Conservation (phyloP, 1,140 invertebrate species). For the Calephelis virginiensis region DNA sequence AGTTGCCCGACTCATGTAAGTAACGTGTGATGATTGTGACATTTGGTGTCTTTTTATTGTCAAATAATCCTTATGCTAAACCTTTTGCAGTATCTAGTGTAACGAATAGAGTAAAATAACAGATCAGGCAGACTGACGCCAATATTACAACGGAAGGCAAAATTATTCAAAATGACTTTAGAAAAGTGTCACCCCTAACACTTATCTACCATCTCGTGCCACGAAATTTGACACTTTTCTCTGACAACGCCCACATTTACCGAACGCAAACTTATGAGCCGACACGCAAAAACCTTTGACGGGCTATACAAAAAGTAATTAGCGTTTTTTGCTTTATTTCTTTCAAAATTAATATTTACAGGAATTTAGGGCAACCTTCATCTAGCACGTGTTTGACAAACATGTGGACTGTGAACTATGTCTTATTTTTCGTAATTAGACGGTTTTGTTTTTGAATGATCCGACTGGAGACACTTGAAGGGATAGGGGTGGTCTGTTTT, state of each 20-base stretch:
- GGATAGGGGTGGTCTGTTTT: constrained; percentile 21
- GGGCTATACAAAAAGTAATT: constrained; percentile 71
- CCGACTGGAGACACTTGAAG: constrained; percentile 18
- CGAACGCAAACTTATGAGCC: constrained; percentile 56
- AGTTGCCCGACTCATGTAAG: too few relatives aligned
- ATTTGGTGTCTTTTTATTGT: too few relatives aligned
- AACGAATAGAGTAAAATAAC: too few relatives aligned
- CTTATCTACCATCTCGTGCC: constrained; percentile 70
- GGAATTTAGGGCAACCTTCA: constrained; percentile 51
- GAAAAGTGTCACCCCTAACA: constrained; percentile 48
- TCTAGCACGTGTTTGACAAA: constrained; percentile 68
- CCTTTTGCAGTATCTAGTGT: too few relatives aligned
- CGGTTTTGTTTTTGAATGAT: constrained; percentile 47
- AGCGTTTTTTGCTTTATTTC: constrained; percentile 67
- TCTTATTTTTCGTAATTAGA: constrained; percentile 76
- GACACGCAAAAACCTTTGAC: constrained; percentile 59
- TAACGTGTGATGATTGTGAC: too few relatives aligned
- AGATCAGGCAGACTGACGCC: too few relatives aligned
- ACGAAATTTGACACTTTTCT: constrained; percentile 77
- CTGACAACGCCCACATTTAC: constrained; percentile 75
- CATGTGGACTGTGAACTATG: constrained; percentile 62
- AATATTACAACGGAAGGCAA: too few relatives aligned
- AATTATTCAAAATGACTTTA: background rate
- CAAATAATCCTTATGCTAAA: too few relatives aligned
- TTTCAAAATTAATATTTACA: constrained; percentile 71